Percentiles rank a stretch among this genome's conserved stretches.
phyloP scores from a whole-genome alignment of 35 echinoderm and acorn worm species.

The Diadema setosum region DNA sequence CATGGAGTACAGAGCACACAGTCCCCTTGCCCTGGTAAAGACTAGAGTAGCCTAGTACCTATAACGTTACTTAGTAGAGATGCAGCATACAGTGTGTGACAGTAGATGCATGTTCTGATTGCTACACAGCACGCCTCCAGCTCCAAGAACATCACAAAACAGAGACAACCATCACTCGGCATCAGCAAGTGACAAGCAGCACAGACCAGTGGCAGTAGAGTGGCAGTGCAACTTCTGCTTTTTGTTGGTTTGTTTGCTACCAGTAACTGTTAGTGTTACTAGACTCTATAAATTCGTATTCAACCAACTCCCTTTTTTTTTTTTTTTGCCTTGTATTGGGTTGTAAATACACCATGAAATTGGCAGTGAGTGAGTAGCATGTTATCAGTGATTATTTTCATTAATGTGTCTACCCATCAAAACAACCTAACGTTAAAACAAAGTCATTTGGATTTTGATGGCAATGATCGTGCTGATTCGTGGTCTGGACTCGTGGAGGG shows the following conservation, averaged over 20 bases:
- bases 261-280: not conserved
- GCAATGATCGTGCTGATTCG: too few relatives aligned
- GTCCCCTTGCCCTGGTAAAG: not conserved
- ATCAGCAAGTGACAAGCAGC: not conserved
- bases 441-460: too few relatives aligned
- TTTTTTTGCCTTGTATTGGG: not conserved
- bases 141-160: not conserved
- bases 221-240: not conserved
- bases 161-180: not conserved
- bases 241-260: not conserved
- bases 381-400: too few relatives aligned
- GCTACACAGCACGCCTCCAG: not conserved
- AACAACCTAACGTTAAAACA: too few relatives aligned
- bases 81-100: not conserved
- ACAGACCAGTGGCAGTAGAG: not conserved
- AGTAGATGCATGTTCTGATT: not conserved
- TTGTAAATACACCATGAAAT: not conserved
- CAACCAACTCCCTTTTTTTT: not conserved
- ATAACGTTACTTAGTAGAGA: not conserved
- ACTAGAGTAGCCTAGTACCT: not conserved
- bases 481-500: too few relatives aligned
- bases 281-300: not conserved
- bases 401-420: too few relatives aligned
- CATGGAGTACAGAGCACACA: not conserved
- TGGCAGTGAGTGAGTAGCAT: too few relatives aligned